A percentile compares a stretch with the other conserved stretches of the same genome.
Evolutionary conservation across 2,797 vertebrate species (phyloP).

Genomic region (Antrozous pallidus): DNA sequence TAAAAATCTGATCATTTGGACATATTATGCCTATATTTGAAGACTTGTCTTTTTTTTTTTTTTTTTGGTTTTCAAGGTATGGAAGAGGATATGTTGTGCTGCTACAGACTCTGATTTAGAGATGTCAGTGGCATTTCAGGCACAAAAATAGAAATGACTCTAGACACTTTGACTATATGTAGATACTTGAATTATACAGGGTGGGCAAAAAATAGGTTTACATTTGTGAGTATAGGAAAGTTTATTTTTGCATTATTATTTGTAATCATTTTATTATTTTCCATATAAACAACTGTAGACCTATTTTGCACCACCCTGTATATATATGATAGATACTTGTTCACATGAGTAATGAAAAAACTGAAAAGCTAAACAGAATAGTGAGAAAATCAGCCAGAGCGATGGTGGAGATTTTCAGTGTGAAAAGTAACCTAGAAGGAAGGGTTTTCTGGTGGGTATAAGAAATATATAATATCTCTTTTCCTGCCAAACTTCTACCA

Average conservation of each 20-base stretch:
- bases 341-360: not conserved
- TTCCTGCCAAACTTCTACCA: not conserved
- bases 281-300: not conserved
- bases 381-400: not conserved
- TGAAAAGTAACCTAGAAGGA: not conserved
- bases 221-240: not conserved
- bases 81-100: not conserved
- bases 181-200: not conserved
- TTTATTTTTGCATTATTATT: not conserved
- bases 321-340: not conserved
- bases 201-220: not conserved
- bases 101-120: not conserved
- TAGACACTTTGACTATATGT: not conserved
- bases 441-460: not conserved
- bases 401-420: not conserved
- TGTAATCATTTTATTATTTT: not conserved
- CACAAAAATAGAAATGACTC: not conserved
- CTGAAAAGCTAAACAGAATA: not conserved
- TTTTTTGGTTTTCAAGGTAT: not conserved
- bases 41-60: not conserved
- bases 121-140: not conserved
- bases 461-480: not conserved
- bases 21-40: not conserved
- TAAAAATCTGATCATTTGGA: not conserved
- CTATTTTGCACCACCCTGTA: not conserved